Conservation (phyloP, 2,113 vertebrate genomes). For the Craseonycteris thonglongyai region DNA sequence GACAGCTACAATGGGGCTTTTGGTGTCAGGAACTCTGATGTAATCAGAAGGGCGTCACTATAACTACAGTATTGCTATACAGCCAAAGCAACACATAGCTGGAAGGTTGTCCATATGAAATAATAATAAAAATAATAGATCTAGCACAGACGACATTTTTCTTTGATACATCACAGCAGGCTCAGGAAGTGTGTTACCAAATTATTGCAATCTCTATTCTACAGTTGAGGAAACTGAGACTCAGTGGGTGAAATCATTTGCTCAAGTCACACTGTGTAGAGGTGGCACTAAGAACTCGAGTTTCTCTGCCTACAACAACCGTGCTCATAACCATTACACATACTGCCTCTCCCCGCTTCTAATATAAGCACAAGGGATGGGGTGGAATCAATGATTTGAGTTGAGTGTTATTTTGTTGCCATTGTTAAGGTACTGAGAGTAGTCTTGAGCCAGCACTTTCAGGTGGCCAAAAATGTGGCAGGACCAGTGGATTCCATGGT, state of each 20-base stretch:
- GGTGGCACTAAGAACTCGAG: background rate
- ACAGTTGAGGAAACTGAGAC: background rate
- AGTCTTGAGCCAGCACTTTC: background rate
- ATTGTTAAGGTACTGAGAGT: background rate
- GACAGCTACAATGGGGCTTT: background rate
- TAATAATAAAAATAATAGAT: background rate
- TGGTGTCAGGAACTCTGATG: background rate
- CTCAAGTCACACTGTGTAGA: background rate
- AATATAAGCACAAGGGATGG: background rate
- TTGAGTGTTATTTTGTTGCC: background rate
- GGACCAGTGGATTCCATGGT: background rate
- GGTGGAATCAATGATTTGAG: too few relatives aligned
- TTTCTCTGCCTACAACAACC: background rate
- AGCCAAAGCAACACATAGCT: background rate
- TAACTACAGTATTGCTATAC: accelerated
- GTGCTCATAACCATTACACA: accelerated
- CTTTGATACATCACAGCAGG: background rate
- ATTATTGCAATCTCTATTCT: background rate
- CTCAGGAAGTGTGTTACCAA: background rate
- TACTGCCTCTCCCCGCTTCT: accelerated
- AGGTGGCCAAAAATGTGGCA: background rate
- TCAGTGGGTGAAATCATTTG: background rate
- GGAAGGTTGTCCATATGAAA: background rate
- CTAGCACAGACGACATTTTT: background rate
- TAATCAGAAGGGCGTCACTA: too few relatives aligned